Evolutionary conservation across 2,113 vertebrate genomes (phyloP), one percentile per base, ranked within the genome.

Genomic region (Trematocara stigmaticum): DNA sequence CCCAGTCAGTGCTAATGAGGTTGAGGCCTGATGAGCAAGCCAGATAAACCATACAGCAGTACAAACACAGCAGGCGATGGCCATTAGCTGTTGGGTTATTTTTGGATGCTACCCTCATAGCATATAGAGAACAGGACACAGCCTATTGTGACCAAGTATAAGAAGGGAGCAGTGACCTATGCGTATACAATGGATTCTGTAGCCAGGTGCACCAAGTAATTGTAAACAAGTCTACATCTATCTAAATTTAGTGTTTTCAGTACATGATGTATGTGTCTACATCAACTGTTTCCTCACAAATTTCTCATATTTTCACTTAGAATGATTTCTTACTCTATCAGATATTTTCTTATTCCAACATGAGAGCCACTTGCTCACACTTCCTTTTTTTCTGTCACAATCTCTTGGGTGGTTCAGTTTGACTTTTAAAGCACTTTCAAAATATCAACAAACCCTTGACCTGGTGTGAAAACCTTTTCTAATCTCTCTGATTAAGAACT

Each of bases 11-110:
- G 88, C 80, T 94, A 93, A 94, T 93, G 92, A 92, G 82, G 57
- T 89, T 81, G 59, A 34, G 87, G 84, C 83, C 85, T 92, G 94
- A 96, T 96, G 91, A 91, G 90, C 86, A 79, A 78, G 79, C 40
- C 89, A 89, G 95, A 96, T 96, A 95, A 94, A 95, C 20, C 66
- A 29, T 74, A 66, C 84, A 84, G 83, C 87, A 91, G 92, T 29
- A 84, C 79, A 93, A 92, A 91, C 93, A 90, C 85, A 76, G 87
- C 80, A 16, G 89, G 87, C 80, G 82, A 15, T 35, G 56, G 89
- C 87, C 83, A 88, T 95, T 95, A 94, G 91, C 88, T 59, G 74
- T 26, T 11, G 26, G 26, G 55, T 85, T 96, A 95, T 96, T 95
- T 95, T 84, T 88, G 84, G 89, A 61, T 16, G 10, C 49, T 90